Conservation (phyloP, 2,113 vertebrate species). For the Cairina moschata region DNA sequence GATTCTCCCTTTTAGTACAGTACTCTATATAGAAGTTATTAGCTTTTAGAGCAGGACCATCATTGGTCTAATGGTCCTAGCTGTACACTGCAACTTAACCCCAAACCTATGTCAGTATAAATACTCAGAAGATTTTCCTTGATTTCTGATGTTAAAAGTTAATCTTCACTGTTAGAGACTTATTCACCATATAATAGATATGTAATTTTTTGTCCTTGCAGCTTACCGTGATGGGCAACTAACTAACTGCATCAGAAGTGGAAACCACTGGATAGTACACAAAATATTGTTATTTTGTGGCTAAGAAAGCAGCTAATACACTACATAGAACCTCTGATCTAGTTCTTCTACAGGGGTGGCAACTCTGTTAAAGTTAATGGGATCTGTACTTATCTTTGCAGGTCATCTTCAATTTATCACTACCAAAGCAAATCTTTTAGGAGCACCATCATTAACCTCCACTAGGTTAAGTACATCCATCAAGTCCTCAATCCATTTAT, state of each 20-base stretch:
- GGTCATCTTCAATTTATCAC: conserved; percentile 48
- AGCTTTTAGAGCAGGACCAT: neutral
- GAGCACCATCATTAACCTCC: conserved; percentile 28
- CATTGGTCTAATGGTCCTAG: neutral
- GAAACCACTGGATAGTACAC: neutral
- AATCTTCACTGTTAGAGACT: neutral
- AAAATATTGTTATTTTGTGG: neutral
- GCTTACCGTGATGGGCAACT: neutral
- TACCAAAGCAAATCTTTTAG: conserved; percentile 29
- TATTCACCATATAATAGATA: neutral
- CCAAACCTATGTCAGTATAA: neutral
- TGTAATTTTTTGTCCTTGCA: neutral
- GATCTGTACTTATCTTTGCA: conserved; percentile 22
- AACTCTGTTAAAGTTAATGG: neutral
- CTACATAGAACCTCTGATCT: neutral
- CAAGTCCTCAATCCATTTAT: conserved; percentile 27
- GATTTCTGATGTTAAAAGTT: neutral
- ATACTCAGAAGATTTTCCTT: neutral
- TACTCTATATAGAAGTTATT: neutral
- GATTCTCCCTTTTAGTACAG: neutral
- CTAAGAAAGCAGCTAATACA: neutral
- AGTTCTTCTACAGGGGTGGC: neutral
- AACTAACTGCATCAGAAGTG: neutral
- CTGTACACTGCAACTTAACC: neutral
- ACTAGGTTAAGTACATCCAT: neutral